Percentiles rank a stretch among this genome's conserved stretches.
phyloP scores from a whole-genome alignment of 2,113 vertebrate species.

The Rallus limicola region DNA sequence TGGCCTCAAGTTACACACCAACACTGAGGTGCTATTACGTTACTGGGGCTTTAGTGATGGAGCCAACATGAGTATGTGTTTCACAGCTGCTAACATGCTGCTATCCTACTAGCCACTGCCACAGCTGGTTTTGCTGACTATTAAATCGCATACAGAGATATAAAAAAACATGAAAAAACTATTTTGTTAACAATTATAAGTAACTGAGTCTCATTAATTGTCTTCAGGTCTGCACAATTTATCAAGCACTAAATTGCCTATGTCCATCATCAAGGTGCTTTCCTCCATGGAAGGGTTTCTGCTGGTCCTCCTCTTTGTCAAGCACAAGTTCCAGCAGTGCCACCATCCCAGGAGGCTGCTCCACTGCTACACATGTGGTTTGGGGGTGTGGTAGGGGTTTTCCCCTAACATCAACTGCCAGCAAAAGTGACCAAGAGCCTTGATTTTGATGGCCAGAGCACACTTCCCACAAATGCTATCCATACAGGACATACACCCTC shows the following conservation, averaged over 20 bases:
- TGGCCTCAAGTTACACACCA: background rate
- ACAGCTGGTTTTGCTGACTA: background rate
- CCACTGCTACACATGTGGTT: fast-evolving
- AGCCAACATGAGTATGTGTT: background rate
- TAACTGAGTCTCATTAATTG: background rate
- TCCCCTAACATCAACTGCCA: background rate
- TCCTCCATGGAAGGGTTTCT: background rate
- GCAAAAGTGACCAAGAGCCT: background rate
- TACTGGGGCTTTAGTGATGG: background rate
- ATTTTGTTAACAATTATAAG: background rate
- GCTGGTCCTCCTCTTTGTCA: background rate
- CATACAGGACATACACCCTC: background rate
- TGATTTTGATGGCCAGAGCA: background rate
- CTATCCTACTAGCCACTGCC: background rate
- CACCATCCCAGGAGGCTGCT: background rate
- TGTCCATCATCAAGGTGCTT: background rate
- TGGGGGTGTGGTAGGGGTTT: too few species aligned
- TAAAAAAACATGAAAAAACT: background rate
- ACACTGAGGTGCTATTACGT: background rate
- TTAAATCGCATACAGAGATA: background rate
- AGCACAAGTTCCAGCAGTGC: background rate
- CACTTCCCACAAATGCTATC: background rate
- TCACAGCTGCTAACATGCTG: background rate
- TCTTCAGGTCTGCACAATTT: background rate
- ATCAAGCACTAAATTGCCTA: background rate